Evolutionary conservation across 2,888 invertebrate genomes (phyloP).

Genomic region (Trichacis sp.): DNA sequence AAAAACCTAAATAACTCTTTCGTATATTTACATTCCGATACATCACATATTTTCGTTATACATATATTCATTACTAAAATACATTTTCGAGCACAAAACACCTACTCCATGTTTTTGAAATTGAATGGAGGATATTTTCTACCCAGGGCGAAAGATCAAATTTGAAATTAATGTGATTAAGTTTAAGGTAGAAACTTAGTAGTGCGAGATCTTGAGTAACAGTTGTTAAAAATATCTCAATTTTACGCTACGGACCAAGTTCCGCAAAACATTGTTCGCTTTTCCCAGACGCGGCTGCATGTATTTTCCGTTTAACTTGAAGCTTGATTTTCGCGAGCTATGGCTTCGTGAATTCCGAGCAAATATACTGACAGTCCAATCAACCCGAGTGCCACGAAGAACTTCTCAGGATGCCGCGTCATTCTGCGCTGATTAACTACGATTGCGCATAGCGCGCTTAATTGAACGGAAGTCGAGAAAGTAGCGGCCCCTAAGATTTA

Average conservation of each 20-base stretch:
- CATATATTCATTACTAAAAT: too few relatives aligned
- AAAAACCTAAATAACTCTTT: too few relatives aligned
- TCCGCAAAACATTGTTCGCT: slow-evolving; percentile 8
- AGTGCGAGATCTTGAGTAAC: too few relatives aligned
- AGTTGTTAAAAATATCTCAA: background rate
- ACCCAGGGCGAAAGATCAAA: too few relatives aligned
- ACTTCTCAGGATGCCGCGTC: slow-evolving; percentile 15
- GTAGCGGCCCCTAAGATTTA: slow-evolving; percentile 1
- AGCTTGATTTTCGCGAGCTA: slow-evolving; percentile 8
- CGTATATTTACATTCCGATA: too few relatives aligned
- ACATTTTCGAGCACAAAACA: too few relatives aligned
- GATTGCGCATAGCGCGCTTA: slow-evolving; percentile 24
- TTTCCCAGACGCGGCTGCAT: background rate
- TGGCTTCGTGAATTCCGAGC: slow-evolving; percentile 16
- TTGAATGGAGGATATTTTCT: too few relatives aligned
- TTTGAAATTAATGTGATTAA: too few relatives aligned
- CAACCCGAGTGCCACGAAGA: slow-evolving; percentile 25
- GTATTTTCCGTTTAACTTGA: slow-evolving; percentile 23
- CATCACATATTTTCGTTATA: too few relatives aligned
- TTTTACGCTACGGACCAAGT: background rate
- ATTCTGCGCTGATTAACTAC: slow-evolving; percentile 29
- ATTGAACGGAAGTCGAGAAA: slow-evolving; percentile 14
- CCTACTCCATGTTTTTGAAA: too few relatives aligned
- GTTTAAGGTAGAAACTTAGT: too few relatives aligned
- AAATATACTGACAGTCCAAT: slow-evolving; percentile 31